phyloP scores from a whole-genome alignment of 2,888 invertebrate genomes.

The Bruchidius siliquastri region DNA sequence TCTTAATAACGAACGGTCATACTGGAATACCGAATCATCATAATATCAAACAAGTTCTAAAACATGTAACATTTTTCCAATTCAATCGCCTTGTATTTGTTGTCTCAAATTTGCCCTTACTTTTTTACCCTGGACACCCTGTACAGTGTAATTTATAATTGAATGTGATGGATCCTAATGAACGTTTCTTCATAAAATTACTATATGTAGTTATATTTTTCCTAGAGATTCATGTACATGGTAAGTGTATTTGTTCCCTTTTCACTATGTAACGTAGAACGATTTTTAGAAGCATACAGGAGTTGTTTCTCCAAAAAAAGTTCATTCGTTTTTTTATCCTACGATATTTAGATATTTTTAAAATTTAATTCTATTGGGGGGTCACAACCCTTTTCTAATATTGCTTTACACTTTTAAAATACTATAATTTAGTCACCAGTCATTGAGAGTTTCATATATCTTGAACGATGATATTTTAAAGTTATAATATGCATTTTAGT shows the following conservation, averaged over 20 bases:
- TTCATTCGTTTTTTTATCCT: background rate
- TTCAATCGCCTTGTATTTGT: too few relatives aligned
- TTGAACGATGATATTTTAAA: too few relatives aligned
- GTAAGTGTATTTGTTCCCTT: slow-evolving; percentile 15
- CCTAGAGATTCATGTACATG: slow-evolving; percentile 4
- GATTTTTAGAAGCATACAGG: slow-evolving; percentile 3
- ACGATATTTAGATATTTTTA: background rate
- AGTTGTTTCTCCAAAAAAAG: background rate
- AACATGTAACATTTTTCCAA: too few relatives aligned
- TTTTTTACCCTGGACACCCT: too few relatives aligned
- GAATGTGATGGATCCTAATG: background rate
- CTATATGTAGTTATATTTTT: background rate
- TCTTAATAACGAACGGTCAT: too few relatives aligned
- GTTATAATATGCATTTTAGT: too few relatives aligned
- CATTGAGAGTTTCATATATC: too few relatives aligned
- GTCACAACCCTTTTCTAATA: slow-evolving; percentile 15
- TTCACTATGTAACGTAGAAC: slow-evolving; percentile 4
- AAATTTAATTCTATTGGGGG: background rate
- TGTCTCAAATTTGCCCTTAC: too few relatives aligned
- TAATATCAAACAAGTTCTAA: too few relatives aligned
- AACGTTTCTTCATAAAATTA: background rate
- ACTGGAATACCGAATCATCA: too few relatives aligned
- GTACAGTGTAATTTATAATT: background rate
- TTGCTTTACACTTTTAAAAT: slow-evolving; percentile 13
- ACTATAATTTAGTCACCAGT: background rate